Percentiles rank a stretch among this genome's conserved stretches.
These are phyloP conservation scores for Fregata magnificens DNA, from an alignment of 2,113 vertebrate genomes.

Conservation along the genomic window DNA sequence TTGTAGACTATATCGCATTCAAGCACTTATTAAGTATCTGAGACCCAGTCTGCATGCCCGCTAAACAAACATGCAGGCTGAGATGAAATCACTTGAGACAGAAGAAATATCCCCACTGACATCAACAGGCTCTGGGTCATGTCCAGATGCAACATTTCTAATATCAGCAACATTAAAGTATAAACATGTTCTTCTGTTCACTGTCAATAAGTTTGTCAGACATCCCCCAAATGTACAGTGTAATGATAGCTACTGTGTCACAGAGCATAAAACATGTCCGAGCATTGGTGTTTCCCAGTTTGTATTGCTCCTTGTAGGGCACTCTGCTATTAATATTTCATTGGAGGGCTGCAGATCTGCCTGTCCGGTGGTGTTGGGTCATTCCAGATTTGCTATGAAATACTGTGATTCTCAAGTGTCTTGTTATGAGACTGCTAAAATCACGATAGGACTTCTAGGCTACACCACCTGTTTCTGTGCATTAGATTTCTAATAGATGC, in stretches of 20 bases:
- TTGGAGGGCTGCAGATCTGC: neutral
- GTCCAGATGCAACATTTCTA: neutral
- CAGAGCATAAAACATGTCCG: neutral
- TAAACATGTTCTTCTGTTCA: neutral
- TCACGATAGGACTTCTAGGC: neutral
- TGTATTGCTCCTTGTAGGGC: neutral
- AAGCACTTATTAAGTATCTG: neutral
- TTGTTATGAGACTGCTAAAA: neutral
- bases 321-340: neutral
- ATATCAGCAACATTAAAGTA: neutral
- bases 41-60: neutral
- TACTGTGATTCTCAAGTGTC: neutral
- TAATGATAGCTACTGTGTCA: neutral
- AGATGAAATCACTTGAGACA: neutral
- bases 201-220: neutral
- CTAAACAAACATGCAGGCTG: neutral
- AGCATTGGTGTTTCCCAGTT: neutral
- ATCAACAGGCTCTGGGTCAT: neutral
- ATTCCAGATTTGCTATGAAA: neutral
- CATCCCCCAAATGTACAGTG: neutral
- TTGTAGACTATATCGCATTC: neutral
- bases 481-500: neutral
- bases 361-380: rapidly evolving
- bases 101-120: neutral
- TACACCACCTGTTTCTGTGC: neutral